Base-by-base conservation (phyloP, 2,888 invertebrate species). In the Cephus pygmeus region DNA sequence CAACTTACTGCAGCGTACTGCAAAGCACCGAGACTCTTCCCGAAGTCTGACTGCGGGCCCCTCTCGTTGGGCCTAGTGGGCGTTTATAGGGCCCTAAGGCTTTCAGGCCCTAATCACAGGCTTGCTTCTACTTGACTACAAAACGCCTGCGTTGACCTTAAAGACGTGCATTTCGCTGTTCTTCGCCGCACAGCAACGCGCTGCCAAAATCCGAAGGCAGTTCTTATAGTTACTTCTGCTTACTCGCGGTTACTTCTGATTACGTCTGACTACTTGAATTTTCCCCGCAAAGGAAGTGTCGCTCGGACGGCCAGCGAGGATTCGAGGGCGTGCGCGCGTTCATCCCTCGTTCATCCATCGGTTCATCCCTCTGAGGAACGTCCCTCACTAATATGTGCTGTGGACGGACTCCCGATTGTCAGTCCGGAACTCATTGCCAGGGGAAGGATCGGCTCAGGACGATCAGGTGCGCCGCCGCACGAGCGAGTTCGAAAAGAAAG, bases 81-180 rank as follows among this genome's bases (percentile, higher is more conserved):
- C 90, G 91, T 88, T 87, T 84, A 83, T 85, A 85, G 84, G 83
- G 84, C 87, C 87, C 83, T 83, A 79, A 79, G 85, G 87, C 82
- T 73, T 30, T 80, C 81, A 80, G 84, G 81, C 87, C 90, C 91
- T 91, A 91, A 91, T 91, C 90, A 91, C 88, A 88, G 88, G 82
- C 86, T 88, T 85, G 85, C 83, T 35, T 86, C 83, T 82, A 78
- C 83, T 83, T 81, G 79, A 80, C 82, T 82, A 83, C 83, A 75
- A 81, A 85, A 83, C 84, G 80, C 83, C 82, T 83, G 81, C 81
- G 81, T 81, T 82, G 76, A 79, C 81, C 79, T 84, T 82, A 83
- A 87, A 87, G 81, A 81, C 75, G 77, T 76, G 68, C 78, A 40
- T 34, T 73, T 75, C 76, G 80, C 75, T 69, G 31, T 3, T 33